Base-by-base conservation (phyloP, 2,113 vertebrate genomes). In the Rhombomys opimus region DNA sequence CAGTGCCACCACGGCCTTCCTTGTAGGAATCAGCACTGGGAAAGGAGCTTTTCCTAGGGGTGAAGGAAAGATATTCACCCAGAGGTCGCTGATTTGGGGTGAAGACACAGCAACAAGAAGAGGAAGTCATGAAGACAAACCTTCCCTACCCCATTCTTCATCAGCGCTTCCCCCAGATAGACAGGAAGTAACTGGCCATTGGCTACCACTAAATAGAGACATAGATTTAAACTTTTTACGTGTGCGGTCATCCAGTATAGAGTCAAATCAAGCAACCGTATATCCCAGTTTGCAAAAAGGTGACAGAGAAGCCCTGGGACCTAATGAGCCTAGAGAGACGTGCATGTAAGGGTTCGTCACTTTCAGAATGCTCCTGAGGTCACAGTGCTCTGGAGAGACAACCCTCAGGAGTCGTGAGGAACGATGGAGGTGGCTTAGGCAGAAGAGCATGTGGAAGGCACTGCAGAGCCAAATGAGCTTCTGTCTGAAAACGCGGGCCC, bases 81-180 rank as follows among this genome's bases (percentile, higher is more conserved):
- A 23, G 70, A 72, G 32, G 10, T 89, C 54, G n/a, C 63, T 72
- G 80, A 80, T 54, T 67, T 86, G 32, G 46, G 7, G 46, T 78
- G 35, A 92, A 82, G 46, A 95, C 18, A 76, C 1, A 61, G 35
- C 46, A 77, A 54, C 57, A 54, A 59, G 90, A 78, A 22, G 32
- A 15, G 72, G 52, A 93, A 52, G 23, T 68, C 78, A 84, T 84
- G 94, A 93, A 92, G 75, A 93, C 32, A 89, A 89, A 96, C 54
- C 70, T 78, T 9, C 10, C n/a, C 38, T 76, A 25, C 22, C 78
- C 52, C 38, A 12, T 0, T n/a, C 75, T 93, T 92, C 87, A 54
- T 59, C 84, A 89, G 67, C n/a, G 86, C 67, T 67, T 89, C 54
- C 80, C 32, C 32, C 50, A 70, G 61, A 77, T 1, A 73, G 70